A percentile compares a stretch with the other conserved stretches of the same genome.
These are phyloP conservation scores for Epinephelus moara DNA, from an alignment of 2,113 vertebrate species.

Conservation along the genomic window DNA sequence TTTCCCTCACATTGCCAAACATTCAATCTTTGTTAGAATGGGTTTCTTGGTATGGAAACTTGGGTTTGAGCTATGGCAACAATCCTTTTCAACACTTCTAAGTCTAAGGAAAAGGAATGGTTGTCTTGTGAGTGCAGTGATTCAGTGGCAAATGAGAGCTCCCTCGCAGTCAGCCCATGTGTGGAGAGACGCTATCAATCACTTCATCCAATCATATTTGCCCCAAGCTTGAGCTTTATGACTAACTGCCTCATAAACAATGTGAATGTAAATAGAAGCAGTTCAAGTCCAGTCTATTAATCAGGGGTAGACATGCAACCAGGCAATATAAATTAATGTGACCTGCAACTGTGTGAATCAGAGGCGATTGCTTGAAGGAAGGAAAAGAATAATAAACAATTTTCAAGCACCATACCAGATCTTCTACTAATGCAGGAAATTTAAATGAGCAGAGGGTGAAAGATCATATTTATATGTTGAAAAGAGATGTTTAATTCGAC, in stretches of 20 bases:
- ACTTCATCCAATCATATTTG: conserved; percentile 54
- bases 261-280: conserved; percentile 38
- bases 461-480: neutral
- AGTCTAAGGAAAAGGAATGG: neutral
- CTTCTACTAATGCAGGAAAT: neutral
- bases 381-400: neutral
- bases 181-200: conserved; percentile 31
- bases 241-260: conserved; percentile 60
- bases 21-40: conserved; percentile 14
- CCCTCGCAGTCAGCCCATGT: neutral
- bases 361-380: neutral
- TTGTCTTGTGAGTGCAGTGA: conserved; percentile 23
- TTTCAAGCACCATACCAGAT: neutral
- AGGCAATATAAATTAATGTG: conserved; percentile 25
- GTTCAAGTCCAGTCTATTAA: conserved; percentile 44
- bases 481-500: neutral
- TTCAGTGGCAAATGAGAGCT: conserved; percentile 32
- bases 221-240: conserved; percentile 39
- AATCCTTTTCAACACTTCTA: conserved; percentile 1
- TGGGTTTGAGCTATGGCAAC: conserved; percentile 6
- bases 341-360: neutral
- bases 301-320: conserved; percentile 33
- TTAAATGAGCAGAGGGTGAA: neutral
- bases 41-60: conserved; percentile 14
- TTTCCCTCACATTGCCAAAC: conserved; percentile 7